Evolutionary conservation across 1,140 invertebrate genomes (phyloP), one percentile per base, ranked within the genome.

Genomic region (Pseudomyrmex sp.): DNA sequence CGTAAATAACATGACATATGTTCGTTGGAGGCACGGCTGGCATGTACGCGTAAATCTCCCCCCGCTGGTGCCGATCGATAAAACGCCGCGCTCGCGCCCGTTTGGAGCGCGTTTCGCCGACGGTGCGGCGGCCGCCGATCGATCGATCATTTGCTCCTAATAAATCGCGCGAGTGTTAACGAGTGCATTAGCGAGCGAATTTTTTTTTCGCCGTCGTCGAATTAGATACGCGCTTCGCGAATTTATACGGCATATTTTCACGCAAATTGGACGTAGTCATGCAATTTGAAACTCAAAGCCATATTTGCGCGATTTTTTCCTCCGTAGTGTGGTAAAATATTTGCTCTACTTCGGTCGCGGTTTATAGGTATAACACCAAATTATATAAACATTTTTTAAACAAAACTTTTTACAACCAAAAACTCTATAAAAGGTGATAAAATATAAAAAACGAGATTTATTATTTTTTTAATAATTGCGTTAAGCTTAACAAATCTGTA

Each of bases 1-100:
- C 92, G 92, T 92, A 93, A 93, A 93, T 93, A 93, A 93, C 92
- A 92, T 92, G 92, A 93, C 92, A 92, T 91, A 92, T 92, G 91
- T 93, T 92, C 90, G 85, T 83, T 88, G 91, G 85, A 92, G 90
- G 90, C 91, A 89, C 91, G 91, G 90, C 89, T 92, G 91, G 90
- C 91, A 91, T 91, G 90, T 88, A 88, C 89, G 87, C 90, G 90
- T 93, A 92, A 92, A 93, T 93, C 91, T 91, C 86, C 85, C 91
- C 86, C 85, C 91, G 88, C 61, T 65, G 35, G 12, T 2, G 80
- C 87, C 79, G 91, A 92, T 92, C 92, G 91, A 92, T 92, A 92
- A 91, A 87, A 88, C 66, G 83, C 83, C 72, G 82, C 80, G 79
- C 86, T 85, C 86, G 82, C 84, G 75, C 77, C 84, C 86, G 83